These are phyloP conservation scores for Helarctos malayanus DNA, from an alignment of 2,797 vertebrate species.

Conservation along the genomic window DNA sequence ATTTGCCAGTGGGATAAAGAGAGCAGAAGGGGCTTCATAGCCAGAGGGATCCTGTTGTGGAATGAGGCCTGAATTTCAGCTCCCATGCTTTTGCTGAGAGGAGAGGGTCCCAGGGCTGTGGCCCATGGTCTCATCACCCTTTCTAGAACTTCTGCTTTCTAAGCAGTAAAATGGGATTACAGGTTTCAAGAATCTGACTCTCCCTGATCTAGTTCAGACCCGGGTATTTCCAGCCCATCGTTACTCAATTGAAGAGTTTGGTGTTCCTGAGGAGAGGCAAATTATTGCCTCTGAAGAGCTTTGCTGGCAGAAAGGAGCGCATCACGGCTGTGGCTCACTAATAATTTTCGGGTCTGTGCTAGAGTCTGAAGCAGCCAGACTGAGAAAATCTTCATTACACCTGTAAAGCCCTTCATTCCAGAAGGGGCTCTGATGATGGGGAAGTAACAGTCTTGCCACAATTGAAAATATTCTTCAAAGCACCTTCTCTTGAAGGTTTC, in stretches of 20 bases:
- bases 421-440: constrained; percentile 54
- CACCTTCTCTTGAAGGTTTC: constrained; percentile 73
- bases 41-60: rapidly evolving
- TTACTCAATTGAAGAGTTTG: constrained; percentile 85
- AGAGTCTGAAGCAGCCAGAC: constrained; percentile 63
- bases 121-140: constrained; percentile 47
- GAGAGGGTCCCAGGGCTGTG: neutral
- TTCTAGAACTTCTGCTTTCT: constrained; percentile 45
- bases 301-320: constrained; percentile 78
- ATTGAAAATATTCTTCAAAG: constrained; percentile 73
- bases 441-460: constrained; percentile 69
- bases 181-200: constrained; percentile 70
- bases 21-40: neutral
- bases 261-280: constrained; percentile 80
- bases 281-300: constrained; percentile 83
- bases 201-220: constrained; percentile 52
- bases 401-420: constrained; percentile 78
- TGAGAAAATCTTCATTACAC: constrained; percentile 62
- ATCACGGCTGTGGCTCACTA: constrained; percentile 59
- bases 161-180: constrained; percentile 71
- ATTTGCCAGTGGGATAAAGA: neutral
- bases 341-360: constrained; percentile 83
- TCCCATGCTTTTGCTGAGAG: constrained; percentile 51
- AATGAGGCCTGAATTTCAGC: neutral
- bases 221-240: constrained; percentile 83